Evolutionary conservation across 2,113 vertebrate species (phyloP), one percentile per base, ranked within the genome.

Genomic region (Psophia crepitans): DNA sequence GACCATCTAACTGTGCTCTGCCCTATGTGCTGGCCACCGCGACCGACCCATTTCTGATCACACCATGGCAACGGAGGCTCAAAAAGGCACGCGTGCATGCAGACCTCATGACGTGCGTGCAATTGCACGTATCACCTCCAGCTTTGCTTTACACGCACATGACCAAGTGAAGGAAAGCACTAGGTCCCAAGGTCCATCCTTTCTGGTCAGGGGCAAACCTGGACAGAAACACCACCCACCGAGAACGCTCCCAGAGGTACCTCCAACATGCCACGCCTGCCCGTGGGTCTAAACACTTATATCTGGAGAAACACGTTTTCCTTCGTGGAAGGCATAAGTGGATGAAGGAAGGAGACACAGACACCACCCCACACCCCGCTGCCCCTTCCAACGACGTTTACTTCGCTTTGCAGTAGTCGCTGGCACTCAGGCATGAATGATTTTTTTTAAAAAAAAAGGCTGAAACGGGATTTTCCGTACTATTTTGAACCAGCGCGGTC

Each of bases 51-150:
- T 6, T 68, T 23, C 58, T 54, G 73, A 12, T 11, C 41, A 5
- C 30, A 33, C 56, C 20, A 21, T 4, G 14, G 28, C 24, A 20
- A 35, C 4, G 1, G 24, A 24, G 63, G 75, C 87, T 41, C 10
- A 0, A 35, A 85, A 91, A 51, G 0, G 5, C 56, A 15, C 2
- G 0, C 2, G 63, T 2, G 9, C 63, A 5, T 7, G 44, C 49
- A 9, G 43, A 20, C 54, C 43, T 49, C 46, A 0, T 0, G 1
- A 30, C 65, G 4, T 1, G 5, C 0, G 39, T 15, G 84, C 33
- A 33, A 48, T 51, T 9, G 18, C 33, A 26, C 7, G 0, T 5
- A 0, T n/a, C 22, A 6, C 11, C 71, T 48, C 12, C 7, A 3
- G 54, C 51, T 87, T 48, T 22, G 8, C 19, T 2, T 23, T 7